phyloP scores from a whole-genome alignment of 2,888 invertebrate genomes.

The Diloba caeruleocephala region DNA sequence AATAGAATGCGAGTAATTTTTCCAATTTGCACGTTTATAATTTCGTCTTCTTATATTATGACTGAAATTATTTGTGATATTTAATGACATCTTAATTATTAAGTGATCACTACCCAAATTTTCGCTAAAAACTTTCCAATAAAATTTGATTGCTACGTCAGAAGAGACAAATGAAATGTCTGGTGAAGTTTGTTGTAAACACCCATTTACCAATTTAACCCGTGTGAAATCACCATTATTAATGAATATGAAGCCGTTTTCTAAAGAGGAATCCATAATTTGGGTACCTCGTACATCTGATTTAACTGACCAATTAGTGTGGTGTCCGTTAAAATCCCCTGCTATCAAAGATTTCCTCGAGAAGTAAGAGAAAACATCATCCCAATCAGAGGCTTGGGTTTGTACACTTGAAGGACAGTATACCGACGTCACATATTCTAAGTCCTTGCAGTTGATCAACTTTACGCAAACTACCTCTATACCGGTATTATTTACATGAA shows the following conservation, averaged over 20 bases:
- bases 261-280: constrained; percentile 7
- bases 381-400: background rate
- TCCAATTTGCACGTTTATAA: constrained; percentile 4
- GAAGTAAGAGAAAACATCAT: background rate
- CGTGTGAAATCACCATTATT: constrained; percentile 3
- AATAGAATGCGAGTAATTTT: background rate
- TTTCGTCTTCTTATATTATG: background rate
- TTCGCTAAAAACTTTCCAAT: constrained; percentile 1
- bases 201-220: constrained; percentile 1
- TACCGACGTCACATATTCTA: background rate
- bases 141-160: background rate
- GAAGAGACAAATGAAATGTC: constrained; percentile 6
- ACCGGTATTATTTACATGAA: background rate
- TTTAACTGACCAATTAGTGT: constrained; percentile 11
- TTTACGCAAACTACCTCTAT: constrained; percentile 5
- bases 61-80: background rate
- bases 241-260: constrained; percentile 3
- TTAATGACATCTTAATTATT: constrained; percentile 3
- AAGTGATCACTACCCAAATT: constrained; percentile 8
- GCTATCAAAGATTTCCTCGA: background rate
- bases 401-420: background rate
- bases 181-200: constrained; percentile 8
- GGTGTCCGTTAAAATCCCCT: too few species aligned
- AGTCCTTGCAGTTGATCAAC: constrained; percentile 4
- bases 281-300: constrained; percentile 5